phyloP scores from a whole-genome alignment of 37 sponge, comb jelly and placozoan species.

The Amphimedon queenslandica region DNA sequence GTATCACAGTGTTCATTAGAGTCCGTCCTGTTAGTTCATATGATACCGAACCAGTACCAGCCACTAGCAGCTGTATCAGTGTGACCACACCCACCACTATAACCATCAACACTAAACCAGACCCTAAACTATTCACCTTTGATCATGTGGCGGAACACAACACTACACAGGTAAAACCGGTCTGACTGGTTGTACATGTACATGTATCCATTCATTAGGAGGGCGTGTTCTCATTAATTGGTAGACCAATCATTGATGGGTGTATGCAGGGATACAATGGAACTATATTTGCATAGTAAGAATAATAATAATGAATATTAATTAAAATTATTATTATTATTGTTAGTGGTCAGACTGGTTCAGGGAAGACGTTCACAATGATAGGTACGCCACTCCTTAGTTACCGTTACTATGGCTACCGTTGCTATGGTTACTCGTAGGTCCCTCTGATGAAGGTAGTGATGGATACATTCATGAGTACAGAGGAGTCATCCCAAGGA shows the following conservation, averaged over 20 bases:
- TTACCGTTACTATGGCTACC: not conserved
- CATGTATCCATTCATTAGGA: conserved; percentile 45
- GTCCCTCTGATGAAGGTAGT: too few species aligned
- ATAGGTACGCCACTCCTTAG: too few species aligned
- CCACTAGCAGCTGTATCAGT: too few species aligned
- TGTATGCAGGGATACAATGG: conserved; percentile 90
- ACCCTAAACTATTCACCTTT: conserved; percentile 66
- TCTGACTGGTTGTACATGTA: too few species aligned
- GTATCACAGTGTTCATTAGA: conserved; percentile 75
- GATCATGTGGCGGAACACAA: conserved; percentile 69
- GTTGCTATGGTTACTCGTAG: too few species aligned
- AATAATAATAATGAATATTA: not conserved
- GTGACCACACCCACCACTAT: conserved; percentile 32
- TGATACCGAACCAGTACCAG: too few species aligned
- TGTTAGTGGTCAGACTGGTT: too few species aligned
- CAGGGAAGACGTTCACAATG: too few species aligned
- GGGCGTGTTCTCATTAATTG: conserved; percentile 67
- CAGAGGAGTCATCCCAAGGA: too few species aligned
- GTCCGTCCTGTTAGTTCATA: too few species aligned
- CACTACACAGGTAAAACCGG: conserved; percentile 62
- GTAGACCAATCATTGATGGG: conserved; percentile 68
- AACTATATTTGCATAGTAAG: conserved; percentile 87
- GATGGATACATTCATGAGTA: too few species aligned
- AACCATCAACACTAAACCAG: conserved; percentile 46
- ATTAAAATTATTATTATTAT: not conserved